These are phyloP conservation scores for Siniperca obscura DNA, from an alignment of 2,797 vertebrate species.

Conservation along the genomic window DNA sequence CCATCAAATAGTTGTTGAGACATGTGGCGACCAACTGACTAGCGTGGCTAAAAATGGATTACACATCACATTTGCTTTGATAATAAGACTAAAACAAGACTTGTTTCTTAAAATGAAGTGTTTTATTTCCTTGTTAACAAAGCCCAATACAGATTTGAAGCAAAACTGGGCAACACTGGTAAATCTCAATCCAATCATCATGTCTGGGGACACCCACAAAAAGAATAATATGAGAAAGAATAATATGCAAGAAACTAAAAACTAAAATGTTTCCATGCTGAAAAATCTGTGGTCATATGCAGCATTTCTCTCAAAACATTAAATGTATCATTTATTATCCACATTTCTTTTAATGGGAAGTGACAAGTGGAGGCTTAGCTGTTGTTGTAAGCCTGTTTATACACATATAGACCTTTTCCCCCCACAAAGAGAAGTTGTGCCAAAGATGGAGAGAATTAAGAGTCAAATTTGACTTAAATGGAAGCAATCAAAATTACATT, in stretches of 20 bases:
- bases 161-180: conserved; percentile 91
- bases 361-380: neutral
- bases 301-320: conserved; percentile 7
- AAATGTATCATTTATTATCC: neutral
- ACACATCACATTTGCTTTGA: neutral
- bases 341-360: conserved; percentile 18
- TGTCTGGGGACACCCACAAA: conserved; percentile 73
- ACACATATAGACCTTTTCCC: neutral
- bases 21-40: neutral
- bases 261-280: conserved; percentile 5
- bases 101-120: conserved; percentile 84
- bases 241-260: conserved; percentile 23
- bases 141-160: conserved; percentile 96
- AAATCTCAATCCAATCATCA: conserved; percentile 84
- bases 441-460: conserved; percentile 38
- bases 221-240: conserved; percentile 49
- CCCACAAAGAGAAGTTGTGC: conserved; percentile 18
- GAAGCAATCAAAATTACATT: conserved; percentile 41
- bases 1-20: neutral
- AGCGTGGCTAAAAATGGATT: too few species aligned
- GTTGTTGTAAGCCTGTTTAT: neutral
- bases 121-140: conserved; percentile 94
- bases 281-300: neutral
- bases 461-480: conserved; percentile 18
- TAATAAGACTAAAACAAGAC: conserved; percentile 13